Percentiles rank a stretch among this genome's conserved stretches.
phyloP scores from a whole-genome alignment of 2,797 vertebrate genomes.

The Rhynchotus rufescens region DNA sequence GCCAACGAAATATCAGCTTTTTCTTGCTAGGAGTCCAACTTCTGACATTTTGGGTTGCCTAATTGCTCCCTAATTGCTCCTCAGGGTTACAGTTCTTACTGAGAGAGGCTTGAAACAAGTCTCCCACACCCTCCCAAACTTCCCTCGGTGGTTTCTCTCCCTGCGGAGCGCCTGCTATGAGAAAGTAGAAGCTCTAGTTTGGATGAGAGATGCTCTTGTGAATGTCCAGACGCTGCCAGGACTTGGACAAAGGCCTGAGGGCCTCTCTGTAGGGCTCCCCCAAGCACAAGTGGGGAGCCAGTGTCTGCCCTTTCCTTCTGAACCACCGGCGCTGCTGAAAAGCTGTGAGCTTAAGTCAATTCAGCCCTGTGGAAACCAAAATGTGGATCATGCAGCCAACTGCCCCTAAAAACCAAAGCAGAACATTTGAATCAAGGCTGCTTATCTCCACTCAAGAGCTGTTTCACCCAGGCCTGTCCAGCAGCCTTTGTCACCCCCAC shows the following conservation, averaged over 20 bases:
- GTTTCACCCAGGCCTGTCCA: accelerated
- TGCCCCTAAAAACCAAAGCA: background rate
- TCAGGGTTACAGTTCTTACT: accelerated
- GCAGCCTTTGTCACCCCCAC: background rate
- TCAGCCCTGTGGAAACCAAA: background rate
- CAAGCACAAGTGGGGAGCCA: background rate
- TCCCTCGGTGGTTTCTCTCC: background rate
- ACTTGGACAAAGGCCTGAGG: background rate
- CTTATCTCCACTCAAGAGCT: accelerated
- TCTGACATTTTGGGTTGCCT: background rate
- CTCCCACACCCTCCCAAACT: background rate
- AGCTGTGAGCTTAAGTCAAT: background rate
- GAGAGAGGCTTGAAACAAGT: background rate
- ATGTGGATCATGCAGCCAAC: background rate
- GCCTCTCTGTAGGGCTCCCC: background rate
- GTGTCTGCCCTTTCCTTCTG: background rate
- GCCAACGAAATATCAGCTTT: slow-evolving; percentile 27
- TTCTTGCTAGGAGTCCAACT: background rate
- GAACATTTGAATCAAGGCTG: background rate
- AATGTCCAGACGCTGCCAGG: background rate
- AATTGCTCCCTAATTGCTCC: background rate
- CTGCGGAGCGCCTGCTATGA: background rate
- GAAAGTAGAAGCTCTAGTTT: background rate
- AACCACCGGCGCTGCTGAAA: slow-evolving; percentile 6
- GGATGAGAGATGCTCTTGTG: background rate